These are phyloP conservation scores for Bruchidius siliquastri DNA, from an alignment of 2,888 invertebrate genomes.

Conservation along the genomic window DNA sequence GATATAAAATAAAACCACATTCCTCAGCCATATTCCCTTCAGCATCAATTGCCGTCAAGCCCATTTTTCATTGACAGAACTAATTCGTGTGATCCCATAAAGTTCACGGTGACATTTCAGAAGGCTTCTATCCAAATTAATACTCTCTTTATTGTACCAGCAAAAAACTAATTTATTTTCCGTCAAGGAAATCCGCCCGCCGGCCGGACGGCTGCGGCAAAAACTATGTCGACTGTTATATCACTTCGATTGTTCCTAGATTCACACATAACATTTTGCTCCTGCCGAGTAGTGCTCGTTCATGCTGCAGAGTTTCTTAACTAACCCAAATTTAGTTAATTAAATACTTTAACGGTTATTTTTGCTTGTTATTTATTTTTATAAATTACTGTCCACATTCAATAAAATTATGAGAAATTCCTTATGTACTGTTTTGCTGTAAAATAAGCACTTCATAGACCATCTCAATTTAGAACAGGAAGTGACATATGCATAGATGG, in stretches of 20 bases:
- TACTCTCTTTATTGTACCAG: not conserved
- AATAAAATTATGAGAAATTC: not conserved
- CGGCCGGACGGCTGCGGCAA: constrained; percentile 12
- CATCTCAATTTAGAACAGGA: too few species aligned
- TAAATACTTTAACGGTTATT: constrained; percentile 7
- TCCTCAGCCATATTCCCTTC: constrained; percentile 4
- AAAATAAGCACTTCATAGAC: too few species aligned
- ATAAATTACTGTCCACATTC: not conserved
- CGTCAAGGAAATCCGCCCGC: constrained; percentile 13
- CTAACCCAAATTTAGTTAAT: constrained; percentile 16
- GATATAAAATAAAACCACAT: too few species aligned
- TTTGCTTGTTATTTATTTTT: not conserved
- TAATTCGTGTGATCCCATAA: not conserved
- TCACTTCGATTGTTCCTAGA: constrained; percentile 25
- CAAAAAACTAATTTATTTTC: not conserved
- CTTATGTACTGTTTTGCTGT: not conserved
- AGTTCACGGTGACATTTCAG: not conserved
- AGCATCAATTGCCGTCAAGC: constrained; percentile 5
- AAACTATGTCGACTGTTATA: constrained; percentile 25
- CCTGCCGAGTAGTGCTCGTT: constrained; percentile 16
- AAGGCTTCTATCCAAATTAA: not conserved
- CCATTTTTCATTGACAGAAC: not conserved
- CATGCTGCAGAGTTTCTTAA: constrained; percentile 13
- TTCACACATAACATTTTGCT: constrained; percentile 21
- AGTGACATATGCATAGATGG: too few species aligned